Conservation (phyloP, 2,797 vertebrate species). For the Sebastes jordani region DNA sequence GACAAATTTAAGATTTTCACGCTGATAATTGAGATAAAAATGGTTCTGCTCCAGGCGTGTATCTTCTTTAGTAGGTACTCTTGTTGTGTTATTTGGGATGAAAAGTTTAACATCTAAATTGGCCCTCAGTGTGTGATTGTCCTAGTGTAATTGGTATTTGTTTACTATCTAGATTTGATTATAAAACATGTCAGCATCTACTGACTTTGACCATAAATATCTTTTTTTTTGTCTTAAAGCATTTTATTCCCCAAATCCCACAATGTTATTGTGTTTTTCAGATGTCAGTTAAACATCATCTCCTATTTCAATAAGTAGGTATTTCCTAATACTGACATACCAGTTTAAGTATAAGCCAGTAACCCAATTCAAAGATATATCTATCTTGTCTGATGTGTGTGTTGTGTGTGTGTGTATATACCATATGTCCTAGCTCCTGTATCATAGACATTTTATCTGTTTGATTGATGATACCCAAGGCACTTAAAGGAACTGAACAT, state of each 20-base stretch:
- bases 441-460: slow-evolving; percentile 21
- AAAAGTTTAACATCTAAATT: slow-evolving; percentile 1
- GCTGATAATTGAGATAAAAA: slow-evolving; percentile 10
- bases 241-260: not conserved
- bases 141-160: not conserved
- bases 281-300: not conserved
- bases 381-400: not conserved
- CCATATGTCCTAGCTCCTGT: not conserved
- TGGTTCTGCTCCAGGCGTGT: not conserved
- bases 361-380: slow-evolving; percentile 12
- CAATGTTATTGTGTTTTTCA: not conserved
- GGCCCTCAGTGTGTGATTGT: not conserved
- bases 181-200: not conserved
- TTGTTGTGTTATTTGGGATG: not conserved
- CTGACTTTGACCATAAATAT: not conserved
- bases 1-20: not conserved
- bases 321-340: not conserved
- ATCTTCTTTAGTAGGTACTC: not conserved
- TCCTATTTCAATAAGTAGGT: not conserved
- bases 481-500: slow-evolving; percentile 16
- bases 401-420: not conserved
- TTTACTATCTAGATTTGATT: not conserved
- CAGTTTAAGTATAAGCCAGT: not conserved
- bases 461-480: slow-evolving; percentile 34
- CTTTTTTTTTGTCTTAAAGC: not conserved